Evolutionary conservation across 2,888 invertebrate species (phyloP), one percentile per base, ranked within the genome.

Genomic region (Spilosoma lubricipeda): DNA sequence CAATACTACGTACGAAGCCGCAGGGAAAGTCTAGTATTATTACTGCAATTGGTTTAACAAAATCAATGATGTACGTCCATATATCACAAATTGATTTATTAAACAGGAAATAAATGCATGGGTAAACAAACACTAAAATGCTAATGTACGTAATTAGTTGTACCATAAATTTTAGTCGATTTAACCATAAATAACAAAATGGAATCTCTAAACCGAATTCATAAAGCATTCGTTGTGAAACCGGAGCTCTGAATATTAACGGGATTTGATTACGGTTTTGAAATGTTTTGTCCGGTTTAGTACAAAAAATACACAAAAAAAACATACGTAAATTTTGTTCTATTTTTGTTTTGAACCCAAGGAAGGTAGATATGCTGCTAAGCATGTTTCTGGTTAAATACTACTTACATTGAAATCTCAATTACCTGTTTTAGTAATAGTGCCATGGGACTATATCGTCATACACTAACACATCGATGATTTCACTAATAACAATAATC

Each of bases 121-220:
- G 82, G 84, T 88, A 91, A 90, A 90, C 87, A 90, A 90, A 90
- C 86, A 89, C 82, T 89, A 88, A 91, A 90, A 91, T 90, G 90
- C 89, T 90, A 91, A 91, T 91, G 85, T 74, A 86, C 85, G 89
- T 91, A 91, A 92, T 93, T 93, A 90, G 87, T 87, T 83, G 85
- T 82, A 81, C 85, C 87, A 90, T 93, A 91, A 92, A 92, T 90
- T 91, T 88, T 83, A 86, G 84, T 87, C 87, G 85, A 90, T 89
- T 86, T 81, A 76, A 80, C 85, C 87, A 89, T 93, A 91, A 93
- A 93, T 91, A 90, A 90, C 83, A 82, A 85, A 90, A 89, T 89
- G 87, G 88, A 89, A 89, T 89, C 86, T 80, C 80, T 83, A 86
- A 88, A 86, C 86, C 80, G 83, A 87, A 89, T 89, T 89, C 89